Evolutionary conservation across 2,113 vertebrate species (phyloP).

Genomic region (Stictonetta naevosa): DNA sequence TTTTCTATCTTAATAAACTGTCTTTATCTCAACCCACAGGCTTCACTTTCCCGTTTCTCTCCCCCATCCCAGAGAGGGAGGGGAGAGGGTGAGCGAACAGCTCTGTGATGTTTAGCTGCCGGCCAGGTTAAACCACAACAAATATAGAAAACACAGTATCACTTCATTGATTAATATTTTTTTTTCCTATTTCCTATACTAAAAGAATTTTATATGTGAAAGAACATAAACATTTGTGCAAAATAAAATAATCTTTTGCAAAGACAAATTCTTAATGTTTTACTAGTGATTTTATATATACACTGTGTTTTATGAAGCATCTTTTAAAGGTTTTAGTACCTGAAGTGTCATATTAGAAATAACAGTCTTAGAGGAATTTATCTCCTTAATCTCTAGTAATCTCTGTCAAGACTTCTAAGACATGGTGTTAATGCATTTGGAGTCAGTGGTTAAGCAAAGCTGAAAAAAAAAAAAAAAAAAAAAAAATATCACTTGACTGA

Average conservation of each 20-base stretch:
- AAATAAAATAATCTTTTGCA: not conserved
- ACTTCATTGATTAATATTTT: not conserved
- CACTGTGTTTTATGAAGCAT: not conserved
- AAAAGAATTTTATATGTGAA: not conserved
- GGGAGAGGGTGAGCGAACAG: too few species aligned
- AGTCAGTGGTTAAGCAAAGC: not conserved
- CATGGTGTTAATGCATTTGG: not conserved
- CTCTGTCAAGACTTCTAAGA: not conserved
- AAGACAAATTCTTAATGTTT: not conserved
- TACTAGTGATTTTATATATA: not conserved
- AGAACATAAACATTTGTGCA: not conserved
- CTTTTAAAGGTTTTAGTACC: not conserved
- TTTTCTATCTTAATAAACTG: too few species aligned
- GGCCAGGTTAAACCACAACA: too few species aligned
- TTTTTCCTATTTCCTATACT: not conserved
- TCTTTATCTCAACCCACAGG: too few species aligned
- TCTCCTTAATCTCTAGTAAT: not conserved
- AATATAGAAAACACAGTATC: not conserved
- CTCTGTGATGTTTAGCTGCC: too few species aligned
- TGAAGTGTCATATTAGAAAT: not conserved
- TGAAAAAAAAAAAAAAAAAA: not conserved
- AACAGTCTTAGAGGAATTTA: not conserved
- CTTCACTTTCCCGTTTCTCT: too few species aligned
- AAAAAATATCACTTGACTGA: not conserved
- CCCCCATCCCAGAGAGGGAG: too few species aligned